Evolutionary conservation across 2,888 invertebrate genomes (phyloP), one percentile per base, ranked within the genome.

Genomic region (Anagyrus pseudococci): DNA sequence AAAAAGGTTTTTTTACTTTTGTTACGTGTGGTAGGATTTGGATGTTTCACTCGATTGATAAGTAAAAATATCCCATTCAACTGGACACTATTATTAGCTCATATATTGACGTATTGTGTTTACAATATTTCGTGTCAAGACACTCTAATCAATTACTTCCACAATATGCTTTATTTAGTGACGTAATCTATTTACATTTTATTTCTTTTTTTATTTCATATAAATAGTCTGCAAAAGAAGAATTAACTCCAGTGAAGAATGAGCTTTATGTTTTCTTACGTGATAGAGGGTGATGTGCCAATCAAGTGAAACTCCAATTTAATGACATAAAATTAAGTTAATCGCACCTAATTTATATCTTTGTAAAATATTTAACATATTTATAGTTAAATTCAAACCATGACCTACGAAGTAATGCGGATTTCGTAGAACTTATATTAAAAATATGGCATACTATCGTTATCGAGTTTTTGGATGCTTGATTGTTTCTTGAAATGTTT

Each of bases 401-500:
- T 37, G 33, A 37, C 33, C 33, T 37, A 37, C n/a, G 49, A 49
- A 33, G 13, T 17, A 17, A 8, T 13, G 20, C 33, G 29, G 15
- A 37, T 13, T 37, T 37, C 20, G 17, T 33, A 23, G 58, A 55
- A 63, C 44, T 44, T 54, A 54, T 33, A 54, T 50, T 20, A n/a
- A n/a, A 47, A 33, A 49, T 37, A 40, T 37, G 40, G 33, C 20
- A 41, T 23, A 41, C 56, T 64, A 52, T 64, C 52, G 59, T 20
- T n/a, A n/a, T 63, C n/a, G 50, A 29, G 47, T 44, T 46, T 59
- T 56, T 59, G 56, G 56, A 59, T 64, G 52, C 52, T 58, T 8
- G 33, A 37, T 4, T 29, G 10, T 29, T 29, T 37, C 33, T 37
- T 13, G 2, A 13, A 37, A 37, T 8, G 33, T 37, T 13, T 15